phyloP scores from a whole-genome alignment of 2,113 vertebrate genomes.

The Helogale parvula region DNA sequence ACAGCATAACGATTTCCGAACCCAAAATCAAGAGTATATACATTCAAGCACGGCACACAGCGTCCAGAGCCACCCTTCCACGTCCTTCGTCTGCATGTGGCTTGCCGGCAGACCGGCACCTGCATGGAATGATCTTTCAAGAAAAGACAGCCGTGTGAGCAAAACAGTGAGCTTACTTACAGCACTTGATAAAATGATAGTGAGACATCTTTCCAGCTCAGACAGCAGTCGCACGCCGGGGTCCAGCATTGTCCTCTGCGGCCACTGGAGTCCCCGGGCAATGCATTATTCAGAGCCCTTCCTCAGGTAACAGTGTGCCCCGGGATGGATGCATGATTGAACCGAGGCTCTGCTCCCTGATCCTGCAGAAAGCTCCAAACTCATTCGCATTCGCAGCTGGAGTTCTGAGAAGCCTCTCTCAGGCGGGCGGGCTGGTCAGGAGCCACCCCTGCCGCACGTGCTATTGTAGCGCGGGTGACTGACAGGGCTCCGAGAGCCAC shows the following conservation, averaged over 20 bases:
- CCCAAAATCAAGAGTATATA: conserved; percentile 40
- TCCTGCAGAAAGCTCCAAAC: conserved; percentile 76
- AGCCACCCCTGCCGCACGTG: conserved; percentile 88
- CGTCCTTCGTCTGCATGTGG: conserved; percentile 15
- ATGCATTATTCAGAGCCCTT: conserved; percentile 90
- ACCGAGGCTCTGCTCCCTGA: conserved; percentile 75
- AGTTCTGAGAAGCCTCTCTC: conserved; percentile 72
- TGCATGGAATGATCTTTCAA: conserved; percentile 70
- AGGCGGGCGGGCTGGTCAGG: conserved; percentile 62
- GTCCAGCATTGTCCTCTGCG: conserved; percentile 88
- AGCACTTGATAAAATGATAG: conserved; percentile 97
- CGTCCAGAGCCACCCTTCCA: conserved; percentile 76
- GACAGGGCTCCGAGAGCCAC: conserved; percentile 86
- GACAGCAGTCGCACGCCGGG: conserved; percentile 84
- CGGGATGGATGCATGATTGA: conserved; percentile 90
- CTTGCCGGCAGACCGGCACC: conserved; percentile 74
- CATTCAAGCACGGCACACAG: conserved; percentile 61
- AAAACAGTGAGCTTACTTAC: conserved; percentile 89
- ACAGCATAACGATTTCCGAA: conserved; percentile 66
- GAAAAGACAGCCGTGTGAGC: conserved; percentile 51
- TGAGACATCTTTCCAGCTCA: conserved; percentile 94
- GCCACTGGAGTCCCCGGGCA: conserved; percentile 82
- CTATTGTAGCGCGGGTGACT: conserved; percentile 88
- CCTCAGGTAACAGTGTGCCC: conserved; percentile 87
- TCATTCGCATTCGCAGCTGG: conserved; percentile 82